Evolutionary conservation across 2,888 invertebrate species (phyloP), one percentile per base, ranked within the genome.

Genomic region (Erpobdella octoculata): DNA sequence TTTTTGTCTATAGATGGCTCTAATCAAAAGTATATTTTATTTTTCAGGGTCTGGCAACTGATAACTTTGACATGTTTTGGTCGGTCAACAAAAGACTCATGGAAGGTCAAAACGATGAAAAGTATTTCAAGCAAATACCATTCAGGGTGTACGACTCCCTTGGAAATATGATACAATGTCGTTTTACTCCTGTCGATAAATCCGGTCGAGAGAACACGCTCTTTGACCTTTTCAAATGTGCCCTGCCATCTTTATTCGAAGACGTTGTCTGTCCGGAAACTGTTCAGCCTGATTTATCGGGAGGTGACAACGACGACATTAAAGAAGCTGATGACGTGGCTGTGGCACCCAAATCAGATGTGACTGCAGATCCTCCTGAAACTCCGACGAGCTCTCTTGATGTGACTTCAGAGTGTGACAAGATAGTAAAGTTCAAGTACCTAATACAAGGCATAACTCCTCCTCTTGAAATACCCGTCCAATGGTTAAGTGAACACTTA

Each of bases 31-130:
- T 53, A 28, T 9, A 37, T 33, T 69, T 61, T 0, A n/a, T 36
- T 61, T 25, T 9, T 28, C n/a, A 67, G 71, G 69, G 76, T 72
- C 71, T 75, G 65, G 74, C 86, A 86, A 64, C 84, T 91, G 92
- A 96, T 82, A 94, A 93, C 84, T 98, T 97, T 85, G 97, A 98
- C 83, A 96, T 96, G 83, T 98, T 98, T 84, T 98, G 97, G 97
- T 90, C 93, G 2, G 90, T 97, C 15, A 98, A 98, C 83, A 88
- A 93, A 77, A 89, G 92, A 80, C 85, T 98, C 70, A 97, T 97
- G 96, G 95, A 95, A 67, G 12, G n/a, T 25, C 78, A 76, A 46
- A 74, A 76, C 31, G 78, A 78, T 5, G 81, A 81, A 59, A 79
- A 81, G 31, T 75, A 75, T 37, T 81, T 81, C 74, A 80, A 79